Conservation (phyloP, 1,140 invertebrate genomes). For the Dendroctonus valens region DNA sequence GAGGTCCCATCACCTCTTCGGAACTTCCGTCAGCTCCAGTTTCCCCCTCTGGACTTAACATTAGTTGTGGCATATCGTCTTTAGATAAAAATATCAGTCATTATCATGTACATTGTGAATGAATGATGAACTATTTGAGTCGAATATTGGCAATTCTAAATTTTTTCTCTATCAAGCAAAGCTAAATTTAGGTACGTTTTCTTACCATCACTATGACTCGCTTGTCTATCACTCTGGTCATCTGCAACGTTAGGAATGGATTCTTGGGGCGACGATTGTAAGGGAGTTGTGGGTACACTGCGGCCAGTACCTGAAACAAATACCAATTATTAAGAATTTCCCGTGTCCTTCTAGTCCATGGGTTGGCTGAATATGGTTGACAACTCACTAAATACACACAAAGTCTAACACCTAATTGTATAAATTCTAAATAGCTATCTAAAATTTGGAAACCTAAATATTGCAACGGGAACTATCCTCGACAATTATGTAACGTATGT, state of each 20-base stretch:
- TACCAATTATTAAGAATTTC: slow-evolving; percentile 36
- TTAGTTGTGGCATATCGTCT: slow-evolving; percentile 29
- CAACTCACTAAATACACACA: neutral
- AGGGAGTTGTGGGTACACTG: slow-evolving; percentile 70
- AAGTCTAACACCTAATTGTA: neutral
- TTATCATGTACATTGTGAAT: too few relatives aligned
- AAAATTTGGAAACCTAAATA: neutral
- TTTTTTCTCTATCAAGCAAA: too few relatives aligned
- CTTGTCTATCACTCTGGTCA: slow-evolving; percentile 36
- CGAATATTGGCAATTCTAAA: too few relatives aligned
- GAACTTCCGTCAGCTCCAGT: slow-evolving; percentile 42
- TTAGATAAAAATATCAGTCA: neutral
- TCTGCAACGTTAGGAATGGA: slow-evolving; percentile 43
- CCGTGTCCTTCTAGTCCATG: slow-evolving; percentile 16
- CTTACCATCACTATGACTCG: slow-evolving; percentile 49
- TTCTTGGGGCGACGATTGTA: slow-evolving; percentile 67
- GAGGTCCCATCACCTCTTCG: slow-evolving; percentile 46
- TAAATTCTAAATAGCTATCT: too few relatives aligned
- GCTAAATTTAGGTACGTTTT: neutral
- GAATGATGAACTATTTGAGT: too few relatives aligned
- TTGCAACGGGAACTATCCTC: neutral
- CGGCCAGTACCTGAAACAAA: slow-evolving; percentile 57
- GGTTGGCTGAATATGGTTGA: slow-evolving; percentile 2
- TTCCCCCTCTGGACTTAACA: slow-evolving; percentile 39
- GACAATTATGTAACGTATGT: neutral